These are phyloP conservation scores for Scylla paramamosain DNA, from an alignment of 1,140 invertebrate genomes.

Conservation along the genomic window DNA sequence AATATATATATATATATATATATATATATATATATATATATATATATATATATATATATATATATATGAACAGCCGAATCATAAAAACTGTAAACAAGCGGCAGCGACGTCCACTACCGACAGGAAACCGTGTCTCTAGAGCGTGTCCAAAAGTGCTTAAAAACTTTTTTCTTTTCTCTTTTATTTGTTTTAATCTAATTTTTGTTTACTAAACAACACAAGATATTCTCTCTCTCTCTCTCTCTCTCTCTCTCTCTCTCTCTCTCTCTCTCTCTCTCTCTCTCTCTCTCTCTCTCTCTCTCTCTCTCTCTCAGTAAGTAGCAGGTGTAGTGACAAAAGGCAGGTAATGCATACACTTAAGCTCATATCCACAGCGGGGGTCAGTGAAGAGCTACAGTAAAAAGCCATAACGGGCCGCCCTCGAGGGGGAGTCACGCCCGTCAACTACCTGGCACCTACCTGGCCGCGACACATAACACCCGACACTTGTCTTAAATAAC, in stretches of 20 bases:
- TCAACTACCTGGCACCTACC: not conserved
- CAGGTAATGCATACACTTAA: not conserved
- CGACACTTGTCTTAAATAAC: not conserved
- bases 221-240: not conserved
- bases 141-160: slow-evolving; percentile 11
- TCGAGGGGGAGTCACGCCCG: not conserved
- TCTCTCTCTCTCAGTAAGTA: not conserved
- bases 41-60: slow-evolving; percentile 48
- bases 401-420: not conserved
- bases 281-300: not conserved
- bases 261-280: slow-evolving; percentile 18
- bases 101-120: not conserved
- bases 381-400: not conserved
- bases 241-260: slow-evolving; percentile 19
- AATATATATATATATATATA: slow-evolving; percentile 44
- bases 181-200: slow-evolving; percentile 14
- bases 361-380: not conserved
- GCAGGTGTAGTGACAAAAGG: not conserved
- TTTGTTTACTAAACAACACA: not conserved
- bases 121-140: not conserved
- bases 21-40: slow-evolving; percentile 48
- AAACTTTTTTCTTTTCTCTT: not conserved
- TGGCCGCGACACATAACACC: not conserved
- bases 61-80: not conserved
- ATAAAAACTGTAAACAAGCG: not conserved